Base-by-base conservation (phyloP, 2,113 vertebrate species). In the Tenrec ecaudatus region DNA sequence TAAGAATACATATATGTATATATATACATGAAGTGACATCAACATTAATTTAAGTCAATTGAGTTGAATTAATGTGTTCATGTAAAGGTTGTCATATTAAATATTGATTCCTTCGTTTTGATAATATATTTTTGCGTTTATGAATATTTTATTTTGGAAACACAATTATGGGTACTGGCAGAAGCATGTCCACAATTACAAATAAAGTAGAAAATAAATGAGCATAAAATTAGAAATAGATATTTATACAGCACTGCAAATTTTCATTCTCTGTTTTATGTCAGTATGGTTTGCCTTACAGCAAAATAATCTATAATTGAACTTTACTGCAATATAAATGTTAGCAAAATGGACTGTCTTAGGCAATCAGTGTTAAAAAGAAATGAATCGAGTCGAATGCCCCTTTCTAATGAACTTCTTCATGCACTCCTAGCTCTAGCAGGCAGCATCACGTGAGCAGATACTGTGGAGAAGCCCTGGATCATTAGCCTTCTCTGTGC, bases 271-370 rank as follows among this genome's bases (percentile, higher is more conserved):
- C 84, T 96, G 96, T 93, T 97, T 95, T 95, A 68, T 97, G 97
- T 98, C 93, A 96, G 85, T 86, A 89, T 96, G 76, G 31, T 84
- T 94, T 96, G 92, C 96, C 96, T 97, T 90, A 91, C 95, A 91
- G 85, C 47, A 88, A 96, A 96, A 97, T 96, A 89, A 90, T 91
- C 15, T 69, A 71, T 97, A 97, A 97, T 97, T 96, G 96, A 96
- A 83, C 93, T 97, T 95, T 88, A 91, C 95, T 97, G 83, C 82
- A 97, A n/a, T 94, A 88, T 95, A 96, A 98, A 88, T 88, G 85
- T 95, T 97, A 96, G 89, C 94, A 96, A 98, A 97, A 96, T 97
- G 95, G 90, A 95, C 96, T 98, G 97, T 97, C 97, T 89, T 86
- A 97, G 95, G 97, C 96, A 96, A 97, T 98, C 96, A 97, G 25